Percentiles rank a stretch among this genome's conserved stretches.
These are phyloP conservation scores for Centropus bengalensis DNA, from an alignment of 2,113 vertebrate species.

Conservation along the genomic window DNA sequence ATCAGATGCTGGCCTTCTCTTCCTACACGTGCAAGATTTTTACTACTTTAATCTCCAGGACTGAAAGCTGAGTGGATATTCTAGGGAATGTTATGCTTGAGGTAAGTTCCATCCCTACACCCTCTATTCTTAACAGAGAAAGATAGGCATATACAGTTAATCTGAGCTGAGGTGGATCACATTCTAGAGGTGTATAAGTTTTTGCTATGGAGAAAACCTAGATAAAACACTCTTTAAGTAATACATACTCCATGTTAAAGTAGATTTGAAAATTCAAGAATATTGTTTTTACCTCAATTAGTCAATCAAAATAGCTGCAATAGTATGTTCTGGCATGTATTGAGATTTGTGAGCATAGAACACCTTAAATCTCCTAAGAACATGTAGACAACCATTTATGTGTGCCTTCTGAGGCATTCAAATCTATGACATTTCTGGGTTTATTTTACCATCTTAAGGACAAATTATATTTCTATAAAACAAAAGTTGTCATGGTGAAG, in stretches of 20 bases:
- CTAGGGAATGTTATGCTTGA: background rate
- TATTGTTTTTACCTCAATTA: background rate
- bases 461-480: background rate
- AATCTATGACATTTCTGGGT: background rate
- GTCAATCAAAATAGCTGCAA: background rate
- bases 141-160: background rate
- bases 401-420: fast-evolving
- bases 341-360: background rate
- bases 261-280: background rate
- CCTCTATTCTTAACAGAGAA: background rate
- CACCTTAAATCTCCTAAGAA: background rate
- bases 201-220: background rate
- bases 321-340: background rate
- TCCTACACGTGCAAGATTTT: background rate
- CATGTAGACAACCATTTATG: background rate
- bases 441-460: background rate
- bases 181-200: background rate
- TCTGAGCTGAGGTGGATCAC: background rate
- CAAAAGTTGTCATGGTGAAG: background rate
- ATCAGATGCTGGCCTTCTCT: too few relatives aligned
- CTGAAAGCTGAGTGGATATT: background rate
- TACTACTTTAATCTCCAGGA: background rate
- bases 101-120: background rate
- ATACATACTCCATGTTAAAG: background rate
- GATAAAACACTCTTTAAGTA: background rate